Evolutionary conservation across 2,888 invertebrate genomes (phyloP).

Genomic region (Corbicula japonica): DNA sequence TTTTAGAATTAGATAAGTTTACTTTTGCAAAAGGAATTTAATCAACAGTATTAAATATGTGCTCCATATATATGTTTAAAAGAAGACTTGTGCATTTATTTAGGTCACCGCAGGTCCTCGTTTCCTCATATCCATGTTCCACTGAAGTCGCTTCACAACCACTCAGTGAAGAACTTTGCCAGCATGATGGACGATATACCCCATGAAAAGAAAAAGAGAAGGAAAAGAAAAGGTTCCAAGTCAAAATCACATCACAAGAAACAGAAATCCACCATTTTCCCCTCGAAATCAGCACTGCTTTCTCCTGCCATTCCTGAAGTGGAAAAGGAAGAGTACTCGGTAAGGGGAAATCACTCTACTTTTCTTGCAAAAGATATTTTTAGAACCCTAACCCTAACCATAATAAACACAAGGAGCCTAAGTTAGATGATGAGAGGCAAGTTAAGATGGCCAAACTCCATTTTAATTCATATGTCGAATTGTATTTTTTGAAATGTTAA

Average conservation of each 20-base stretch:
- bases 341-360: slow-evolving; percentile 49
- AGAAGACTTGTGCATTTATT: slow-evolving; percentile 17
- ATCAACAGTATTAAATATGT: not conserved
- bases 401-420: too few species aligned
- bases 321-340: slow-evolving; percentile 72
- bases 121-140: slow-evolving; percentile 83
- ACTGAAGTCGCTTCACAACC: slow-evolving; percentile 77
- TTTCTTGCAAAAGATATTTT: too few species aligned
- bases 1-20: not conserved
- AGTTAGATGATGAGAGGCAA: too few species aligned
- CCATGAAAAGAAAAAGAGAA: slow-evolving; percentile 66
- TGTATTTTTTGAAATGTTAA: too few species aligned
- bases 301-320: slow-evolving; percentile 79
- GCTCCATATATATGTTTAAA: not conserved
- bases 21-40: not conserved
- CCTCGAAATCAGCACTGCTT: slow-evolving; percentile 77
- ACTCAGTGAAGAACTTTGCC: slow-evolving; percentile 69
- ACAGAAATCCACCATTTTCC: slow-evolving; percentile 73
- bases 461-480: too few species aligned
- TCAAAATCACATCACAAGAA: slow-evolving; percentile 53
- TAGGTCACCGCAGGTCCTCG: slow-evolving; percentile 80
- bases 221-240: slow-evolving; percentile 61
- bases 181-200: slow-evolving; percentile 50
- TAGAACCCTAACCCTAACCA: too few species aligned
- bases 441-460: too few species aligned